Base-by-base conservation (phyloP, 1,140 invertebrate genomes). In the Streblospio benedicti region DNA sequence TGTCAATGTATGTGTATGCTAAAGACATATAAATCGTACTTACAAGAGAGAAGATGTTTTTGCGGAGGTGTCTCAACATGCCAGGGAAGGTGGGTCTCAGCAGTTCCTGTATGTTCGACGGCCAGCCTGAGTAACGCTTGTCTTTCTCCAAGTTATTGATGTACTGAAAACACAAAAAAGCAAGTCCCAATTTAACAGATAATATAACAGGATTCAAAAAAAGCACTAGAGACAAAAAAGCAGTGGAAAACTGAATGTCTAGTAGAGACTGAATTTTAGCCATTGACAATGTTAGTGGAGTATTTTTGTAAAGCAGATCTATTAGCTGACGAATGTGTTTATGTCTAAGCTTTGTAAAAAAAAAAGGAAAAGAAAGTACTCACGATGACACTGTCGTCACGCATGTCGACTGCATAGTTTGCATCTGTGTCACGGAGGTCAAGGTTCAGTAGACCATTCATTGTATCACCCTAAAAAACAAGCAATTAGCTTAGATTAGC, bases 121-220 rank as follows among this genome's bases (percentile, higher is more conserved):
- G 87, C 95, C 94, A 99, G 54, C 86, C 82, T 14, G 81, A 80
- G 70, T 97, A 97, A 52, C 87, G 83, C 45, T 84, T 82, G 80
- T 99, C 95, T 6, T 82, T 85, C 79, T 98, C 94, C 49, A 99
- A 85, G 76, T 99, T 90, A 75, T 99, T 99, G 3, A 97, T 80
- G 86, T 91, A 98, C 70, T 88, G 84, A 9, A 76, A 71, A 4
- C 4, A 47, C n/a, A 27, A 27, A 31, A 52, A 32, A 1, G 1
- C 23, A n/a, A n/a, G n/a, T n/a, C n/a, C n/a, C n/a, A n/a, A n/a
- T n/a, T n/a, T n/a, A n/a, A n/a, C n/a, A n/a, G n/a, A n/a, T n/a
- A n/a, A n/a, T n/a, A n/a, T n/a, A n/a, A n/a, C n/a, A n/a, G n/a
- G n/a, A n/a, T n/a, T n/a, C n/a, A n/a, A n/a, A n/a, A n/a, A n/a